Evolutionary conservation across 2,888 invertebrate genomes (phyloP).

Genomic region (Drepanosiphum platanoidis): DNA sequence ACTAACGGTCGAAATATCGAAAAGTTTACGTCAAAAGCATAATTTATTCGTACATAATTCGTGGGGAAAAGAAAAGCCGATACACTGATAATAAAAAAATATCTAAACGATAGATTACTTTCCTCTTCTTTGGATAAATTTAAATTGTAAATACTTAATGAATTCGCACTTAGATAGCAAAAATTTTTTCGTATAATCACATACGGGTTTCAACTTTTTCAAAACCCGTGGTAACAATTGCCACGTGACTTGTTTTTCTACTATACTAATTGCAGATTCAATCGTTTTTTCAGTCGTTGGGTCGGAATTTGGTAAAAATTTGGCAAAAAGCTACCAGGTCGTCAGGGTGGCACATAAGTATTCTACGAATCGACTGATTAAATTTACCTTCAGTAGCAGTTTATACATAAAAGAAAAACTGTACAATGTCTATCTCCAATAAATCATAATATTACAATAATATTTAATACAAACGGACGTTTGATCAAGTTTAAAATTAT

Average conservation of each 20-base stretch:
- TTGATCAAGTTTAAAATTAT: not conserved
- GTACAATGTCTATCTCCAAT: not conserved
- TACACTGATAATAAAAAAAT: not conserved
- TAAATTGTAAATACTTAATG: not conserved
- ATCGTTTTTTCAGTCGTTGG: not conserved
- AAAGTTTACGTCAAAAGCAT: not conserved
- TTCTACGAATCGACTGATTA: too few relatives aligned
- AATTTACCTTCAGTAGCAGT: too few relatives aligned
- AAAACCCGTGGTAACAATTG: not conserved
- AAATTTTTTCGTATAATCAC: not conserved
- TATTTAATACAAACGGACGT: not conserved
- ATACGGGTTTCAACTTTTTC: not conserved
- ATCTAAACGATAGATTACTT: not conserved
- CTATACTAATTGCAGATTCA: too few relatives aligned
- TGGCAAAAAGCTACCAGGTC: not conserved
- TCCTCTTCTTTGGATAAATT: not conserved
- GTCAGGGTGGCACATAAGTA: too few relatives aligned
- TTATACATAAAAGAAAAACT: not conserved
- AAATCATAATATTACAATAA: too few relatives aligned
- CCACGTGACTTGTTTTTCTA: not conserved
- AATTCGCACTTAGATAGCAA: not conserved
- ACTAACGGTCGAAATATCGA: not conserved
- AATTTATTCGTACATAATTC: not conserved
- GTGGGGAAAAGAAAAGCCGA: not conserved
- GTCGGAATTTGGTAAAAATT: not conserved